Evolutionary conservation across 2,113 vertebrate species (phyloP), one percentile per base, ranked within the genome.

Genomic region (Pygoscelis adeliae): DNA sequence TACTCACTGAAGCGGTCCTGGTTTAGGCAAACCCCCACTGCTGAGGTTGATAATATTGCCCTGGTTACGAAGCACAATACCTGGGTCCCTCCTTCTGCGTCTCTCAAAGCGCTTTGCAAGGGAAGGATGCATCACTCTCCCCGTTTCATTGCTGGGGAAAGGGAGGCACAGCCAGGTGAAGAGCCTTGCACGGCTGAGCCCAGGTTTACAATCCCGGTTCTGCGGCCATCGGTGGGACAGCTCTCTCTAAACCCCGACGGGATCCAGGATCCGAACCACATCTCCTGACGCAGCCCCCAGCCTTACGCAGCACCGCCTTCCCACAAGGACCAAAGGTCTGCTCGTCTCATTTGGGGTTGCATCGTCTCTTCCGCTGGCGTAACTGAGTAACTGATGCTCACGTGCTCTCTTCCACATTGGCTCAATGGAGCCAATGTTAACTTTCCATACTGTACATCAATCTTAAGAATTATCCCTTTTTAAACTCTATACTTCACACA

Each of bases 401-500:
- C 1, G 5, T 1, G 3, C 56, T 22, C 55, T 23, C 7, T 13
- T 40, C 47, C 77, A 27, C 0, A 42, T 42, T 15, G 42, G 42
- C 47, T 36, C 71, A n/a, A 2, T 3, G 42, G 50, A 71, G 63
- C 25, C 73, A 56, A 9, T 20, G 63, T 32, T 34, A 46, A 40
- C 50, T 82, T 71, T 25, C 29, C 76, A 55, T 34, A 17, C 58
- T 49, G 7, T 15, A 66, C 70, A 29, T 11, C 66, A 59, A 10
- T 59, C 79, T 87, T 47, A 61, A 96, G 65, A 80, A 84, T 29
- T 52, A 90, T n/a, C 66, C 44, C 70, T 96, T 93, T 58, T 85
- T 42, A 83, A 91, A 59, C 69, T 72, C 61, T 40, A 5, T 30
- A 17, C 89, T 90, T 87, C 25, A 90, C 38, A 77, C 10, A 15